Evolutionary conservation across 37 sponge, comb jelly and placozoan species (phyloP).

Genomic region (Ephydatia muelleri): DNA sequence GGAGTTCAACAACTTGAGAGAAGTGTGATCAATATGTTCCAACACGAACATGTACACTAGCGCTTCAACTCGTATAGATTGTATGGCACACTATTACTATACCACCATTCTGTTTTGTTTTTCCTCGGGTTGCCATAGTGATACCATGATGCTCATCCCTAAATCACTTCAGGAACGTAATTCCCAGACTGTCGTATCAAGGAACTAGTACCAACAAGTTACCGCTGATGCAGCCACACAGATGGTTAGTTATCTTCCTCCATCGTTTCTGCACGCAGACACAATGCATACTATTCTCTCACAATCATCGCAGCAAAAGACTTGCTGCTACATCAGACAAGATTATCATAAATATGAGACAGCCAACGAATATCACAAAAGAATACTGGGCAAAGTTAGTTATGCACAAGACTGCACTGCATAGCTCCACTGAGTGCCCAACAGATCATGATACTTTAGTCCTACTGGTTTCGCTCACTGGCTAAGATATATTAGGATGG

Average conservation of each 20-base stretch:
- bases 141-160: no score
- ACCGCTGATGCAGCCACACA: conserved; percentile 87
- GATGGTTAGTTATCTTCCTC: conserved; percentile 59
- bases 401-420: no score
- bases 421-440: not conserved
- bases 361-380: conserved; percentile 78
- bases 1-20: no score
- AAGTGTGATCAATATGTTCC: no score
- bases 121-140: no score
- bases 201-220: conserved; percentile 79
- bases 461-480: conserved; percentile 79
- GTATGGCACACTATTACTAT: no score
- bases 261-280: not conserved
- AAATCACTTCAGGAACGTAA: conserved; percentile 55
- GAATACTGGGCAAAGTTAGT: conserved; percentile 68
- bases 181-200: conserved; percentile 80
- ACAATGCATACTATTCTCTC: not conserved
- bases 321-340: conserved; percentile 83
- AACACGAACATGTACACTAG: no score
- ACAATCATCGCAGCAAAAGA: conserved; percentile 55
- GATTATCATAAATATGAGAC: conserved; percentile 68
- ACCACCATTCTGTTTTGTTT: no score
- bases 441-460: conserved; percentile 86
- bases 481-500: conserved; percentile 65
- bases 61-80: no score